Evolutionary conservation across 2,113 vertebrate species (phyloP).

Genomic region (Motacilla tschutschensis): DNA sequence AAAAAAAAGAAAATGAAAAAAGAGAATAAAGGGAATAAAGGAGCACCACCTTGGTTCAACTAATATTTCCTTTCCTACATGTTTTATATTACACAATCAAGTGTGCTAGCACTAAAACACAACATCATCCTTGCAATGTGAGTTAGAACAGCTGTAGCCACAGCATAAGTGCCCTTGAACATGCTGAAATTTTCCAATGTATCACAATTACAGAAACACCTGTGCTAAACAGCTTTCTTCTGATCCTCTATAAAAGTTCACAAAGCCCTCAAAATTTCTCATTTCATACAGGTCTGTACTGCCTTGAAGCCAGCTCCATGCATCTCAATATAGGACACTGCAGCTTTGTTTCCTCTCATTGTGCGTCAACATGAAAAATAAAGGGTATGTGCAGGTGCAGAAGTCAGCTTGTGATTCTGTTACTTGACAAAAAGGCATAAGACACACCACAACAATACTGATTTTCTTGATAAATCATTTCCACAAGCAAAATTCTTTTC

Average conservation of each 20-base stretch:
- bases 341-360: slow-evolving; percentile 45
- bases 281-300: slow-evolving; percentile 58
- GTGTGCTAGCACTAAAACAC: slow-evolving; percentile 50
- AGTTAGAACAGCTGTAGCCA: slow-evolving; percentile 72
- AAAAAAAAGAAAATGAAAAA: not conserved
- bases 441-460: not conserved
- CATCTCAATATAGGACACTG: slow-evolving; percentile 32
- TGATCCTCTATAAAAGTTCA: slow-evolving; percentile 73
- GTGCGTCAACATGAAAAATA: slow-evolving; percentile 49
- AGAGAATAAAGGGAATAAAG: not conserved
- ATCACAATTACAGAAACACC: slow-evolving; percentile 74
- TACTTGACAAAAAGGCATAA: slow-evolving; percentile 24
- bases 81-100: slow-evolving; percentile 43
- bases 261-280: slow-evolving; percentile 59
- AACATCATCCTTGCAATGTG: not conserved
- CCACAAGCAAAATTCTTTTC: not conserved
- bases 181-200: slow-evolving; percentile 67
- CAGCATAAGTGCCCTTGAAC: slow-evolving; percentile 41
- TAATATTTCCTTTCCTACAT: slow-evolving; percentile 30
- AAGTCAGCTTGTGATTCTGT: not conserved
- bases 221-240: slow-evolving; percentile 73
- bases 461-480: not conserved
- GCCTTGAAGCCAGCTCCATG: slow-evolving; percentile 59
- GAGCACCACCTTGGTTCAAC: not conserved
- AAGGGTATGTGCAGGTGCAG: slow-evolving; percentile 44